Evolutionary conservation across 1,140 invertebrate genomes (phyloP), one percentile per base, ranked within the genome.

Genomic region (Cecropterus lyciades): DNA sequence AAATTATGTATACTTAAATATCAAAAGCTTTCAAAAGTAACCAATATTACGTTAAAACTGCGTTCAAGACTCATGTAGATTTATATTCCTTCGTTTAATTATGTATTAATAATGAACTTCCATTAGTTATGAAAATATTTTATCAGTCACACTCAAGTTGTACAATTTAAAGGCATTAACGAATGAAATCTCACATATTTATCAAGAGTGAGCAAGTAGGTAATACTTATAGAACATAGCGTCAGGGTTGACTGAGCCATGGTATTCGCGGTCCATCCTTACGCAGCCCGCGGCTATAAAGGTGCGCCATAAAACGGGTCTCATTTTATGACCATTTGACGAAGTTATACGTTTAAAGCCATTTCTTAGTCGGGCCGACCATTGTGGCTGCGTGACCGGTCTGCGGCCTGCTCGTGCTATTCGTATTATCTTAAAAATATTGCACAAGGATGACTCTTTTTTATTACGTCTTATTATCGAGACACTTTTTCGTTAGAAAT

Each of bases 281-380:
- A 82, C 80, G 83, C 73, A 82, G 79, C 85, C 73, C 71, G 79
- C 80, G 82, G 85, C 84, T 85, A 83, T 89, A 90, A 87, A 90
- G 82, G 87, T 87, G 83, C 77, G 80, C 83, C 82, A 85, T 90
- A 88, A 88, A 90, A 88, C 87, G 85, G 80, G 81, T 84, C 84
- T 80, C 77, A 80, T 82, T 90, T 89, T 90, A 88, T 84, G 83
- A 87, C 85, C 87, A 84, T 90, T 90, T 90, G 85, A 87, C 87
- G 79, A 84, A 89, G 87, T 85, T 88, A 83, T 87, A 87, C 86
- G 84, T 88, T 90, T 81, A 79, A 87, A 87, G 84, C 75, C 79
- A 85, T 90, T 87, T 86, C 83, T 85, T 80, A 86, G 80, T 70
- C 74, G 67, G 65, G 55, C 70, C 79, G 72, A 77, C 82, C 82